Base-by-base conservation (phyloP, 2,888 invertebrate genomes). In the Tetragonula carbonaria region DNA sequence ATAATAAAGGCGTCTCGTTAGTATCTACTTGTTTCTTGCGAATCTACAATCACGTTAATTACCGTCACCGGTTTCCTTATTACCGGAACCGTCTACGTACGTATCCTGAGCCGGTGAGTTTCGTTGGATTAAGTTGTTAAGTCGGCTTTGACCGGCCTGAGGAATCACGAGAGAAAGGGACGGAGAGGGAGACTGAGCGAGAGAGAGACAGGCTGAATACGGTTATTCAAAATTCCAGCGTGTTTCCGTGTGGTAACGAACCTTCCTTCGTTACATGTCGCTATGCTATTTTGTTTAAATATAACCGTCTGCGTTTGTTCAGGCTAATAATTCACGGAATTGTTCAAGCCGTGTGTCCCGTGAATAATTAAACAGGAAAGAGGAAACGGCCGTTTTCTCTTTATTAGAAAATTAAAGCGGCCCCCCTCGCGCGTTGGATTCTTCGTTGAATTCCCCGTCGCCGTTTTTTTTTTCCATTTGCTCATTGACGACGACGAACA, bases 21-120 rank as follows among this genome's bases (percentile, higher is more conserved):
- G 82, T 74, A 59, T 38, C 33, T 28, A 45, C 66, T 33, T 57
- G 55, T 63, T 76, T 55, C 33, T 78, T 51, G 74, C 70, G 66
- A 82, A 82, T 84, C 78, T 74, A 71, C 55, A 57, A 71, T 33
- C 78, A 16, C 63, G 66, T 72, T 84, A 84, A 84, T 82, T 84
- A 84, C 74, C 67, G 57, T 78, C 77, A 67, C 72, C 63, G 66
- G 50, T 65, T 23, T 23, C 53, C 28, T 82, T 77, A 77, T 84
- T 62, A 74, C 38, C 66, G 62, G 50, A 65, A 28, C 55, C 55
- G 53, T 77, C 67, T 65, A 8, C 53, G n/a, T 65, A 8, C 53
- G n/a, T 21, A n/a, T 28, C 16, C 51, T 65, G 81, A 75, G 72
- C 81, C 81, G 72, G 38, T n/a, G 55, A 57, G 62, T 8, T 68